These are phyloP conservation scores for Rhegmatorhina hoffmannsi DNA, from an alignment of 2,113 vertebrate genomes.

Conservation along the genomic window DNA sequence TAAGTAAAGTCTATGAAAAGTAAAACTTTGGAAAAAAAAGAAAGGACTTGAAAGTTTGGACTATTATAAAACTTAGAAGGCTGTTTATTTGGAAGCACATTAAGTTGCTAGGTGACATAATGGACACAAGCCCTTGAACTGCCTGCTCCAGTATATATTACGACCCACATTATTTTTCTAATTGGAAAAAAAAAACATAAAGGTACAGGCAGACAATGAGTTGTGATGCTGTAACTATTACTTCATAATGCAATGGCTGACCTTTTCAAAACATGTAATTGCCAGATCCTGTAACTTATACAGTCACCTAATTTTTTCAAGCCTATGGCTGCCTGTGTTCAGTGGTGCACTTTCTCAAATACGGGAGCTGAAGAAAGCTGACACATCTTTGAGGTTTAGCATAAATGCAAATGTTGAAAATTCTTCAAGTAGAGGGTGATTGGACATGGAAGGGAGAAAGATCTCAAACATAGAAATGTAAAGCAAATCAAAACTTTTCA, in stretches of 20 bases:
- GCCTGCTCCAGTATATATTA: not conserved
- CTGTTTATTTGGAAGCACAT: conserved; percentile 56
- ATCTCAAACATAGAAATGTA: not conserved
- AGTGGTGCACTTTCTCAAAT: not conserved
- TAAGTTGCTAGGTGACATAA: conserved; percentile 70
- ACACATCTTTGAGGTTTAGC: not conserved
- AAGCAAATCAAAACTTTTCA: not conserved
- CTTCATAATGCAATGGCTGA: not conserved
- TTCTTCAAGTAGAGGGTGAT: not conserved
- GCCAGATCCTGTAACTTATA: not conserved
- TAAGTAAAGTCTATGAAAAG: conserved; percentile 43
- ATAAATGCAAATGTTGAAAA: not conserved
- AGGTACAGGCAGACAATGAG: accelerated
- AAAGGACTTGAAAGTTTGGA: not conserved
- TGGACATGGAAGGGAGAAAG: not conserved
- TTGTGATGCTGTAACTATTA: not conserved
- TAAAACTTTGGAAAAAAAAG: not conserved
- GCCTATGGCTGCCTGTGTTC: not conserved
- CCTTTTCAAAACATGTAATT: not conserved
- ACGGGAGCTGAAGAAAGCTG: not conserved
- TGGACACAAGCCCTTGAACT: conserved; percentile 29
- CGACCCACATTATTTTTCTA: not conserved
- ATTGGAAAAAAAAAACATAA: not conserved
- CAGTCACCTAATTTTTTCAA: not conserved
- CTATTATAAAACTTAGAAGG: conserved; percentile 33